Conservation (phyloP, 2,888 invertebrate species). For the Apocheima hispidaria region DNA sequence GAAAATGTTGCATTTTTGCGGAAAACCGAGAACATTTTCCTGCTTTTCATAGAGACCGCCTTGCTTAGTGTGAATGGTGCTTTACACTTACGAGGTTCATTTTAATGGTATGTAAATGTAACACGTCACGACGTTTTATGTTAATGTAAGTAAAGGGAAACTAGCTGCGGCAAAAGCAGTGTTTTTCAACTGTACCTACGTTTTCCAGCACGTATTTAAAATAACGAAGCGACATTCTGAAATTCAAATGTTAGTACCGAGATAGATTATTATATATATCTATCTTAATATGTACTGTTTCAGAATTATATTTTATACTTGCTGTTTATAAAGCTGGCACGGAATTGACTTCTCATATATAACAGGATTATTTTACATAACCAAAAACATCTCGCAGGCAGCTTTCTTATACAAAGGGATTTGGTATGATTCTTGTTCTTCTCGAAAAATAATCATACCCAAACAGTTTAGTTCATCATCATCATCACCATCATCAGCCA, state of each 20-base stretch:
- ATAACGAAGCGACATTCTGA: slow-evolving; percentile 18
- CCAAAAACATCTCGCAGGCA: no score
- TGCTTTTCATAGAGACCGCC: background rate
- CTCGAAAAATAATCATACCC: no score
- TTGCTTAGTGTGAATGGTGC: background rate
- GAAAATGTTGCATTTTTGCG: background rate
- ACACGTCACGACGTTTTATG: slow-evolving; percentile 25
- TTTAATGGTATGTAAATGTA: slow-evolving; percentile 33
- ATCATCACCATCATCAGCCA: no score
- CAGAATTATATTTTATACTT: background rate
- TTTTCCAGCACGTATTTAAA: slow-evolving; percentile 20
- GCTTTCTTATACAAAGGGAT: no score
- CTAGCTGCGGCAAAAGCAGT: slow-evolving; percentile 25
- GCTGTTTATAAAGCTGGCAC: no score
- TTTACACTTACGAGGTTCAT: slow-evolving; percentile 14
- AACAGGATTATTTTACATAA: no score
- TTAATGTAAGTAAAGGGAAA: slow-evolving; percentile 31
- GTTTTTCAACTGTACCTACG: slow-evolving; percentile 22
- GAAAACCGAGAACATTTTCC: background rate
- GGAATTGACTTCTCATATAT: no score
- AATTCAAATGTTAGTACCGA: slow-evolving; percentile 7
- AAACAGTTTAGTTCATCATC: no score
- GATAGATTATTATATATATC: background rate
- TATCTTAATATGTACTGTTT: background rate
- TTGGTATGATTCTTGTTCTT: no score